Evolutionary conservation across 2,888 invertebrate species (phyloP), one percentile per base, ranked within the genome.

Genomic region (Frankliniella intonsa): DNA sequence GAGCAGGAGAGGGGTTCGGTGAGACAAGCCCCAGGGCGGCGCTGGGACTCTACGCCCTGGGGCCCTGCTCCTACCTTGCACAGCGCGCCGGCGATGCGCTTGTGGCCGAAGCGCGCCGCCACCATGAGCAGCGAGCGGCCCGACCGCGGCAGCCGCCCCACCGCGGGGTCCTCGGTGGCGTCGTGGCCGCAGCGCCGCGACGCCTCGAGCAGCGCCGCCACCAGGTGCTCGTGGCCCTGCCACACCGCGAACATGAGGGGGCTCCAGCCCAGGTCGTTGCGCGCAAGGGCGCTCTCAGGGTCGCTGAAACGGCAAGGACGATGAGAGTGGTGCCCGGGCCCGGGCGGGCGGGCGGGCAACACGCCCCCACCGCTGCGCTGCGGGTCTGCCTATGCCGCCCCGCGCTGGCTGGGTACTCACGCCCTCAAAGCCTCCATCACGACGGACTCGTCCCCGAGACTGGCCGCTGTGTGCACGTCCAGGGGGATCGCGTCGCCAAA

Each of bases 41-140:
- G n/a, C n/a, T n/a, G n/a, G n/a, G n/a, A n/a, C n/a, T n/a, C n/a
- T n/a, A n/a, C n/a, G n/a, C n/a, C n/a, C n/a, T n/a, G n/a, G n/a
- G n/a, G n/a, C n/a, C n/a, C n/a, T n/a, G n/a, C n/a, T 22, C 69
- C n/a, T 14, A 76, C 69, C 69, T 25, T n/a, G 69, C 69, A 76
- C 22, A 76, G 69, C 25, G 25, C 25, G 69, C 9, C 1, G 25
- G 69, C 69, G 69, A 76, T 76, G 69, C 69, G 69, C 22, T 12
- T 9, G 69, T 76, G 25, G 1, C 69, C 69, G 25, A 76, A 76
- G 69, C 69, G 69, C 22, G 69, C 25, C 69, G 69, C 69, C 69
- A 76, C 69, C 69, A 76, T 76, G 25, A 76, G 69, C 69, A 76
- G 69, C 25, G 69, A 76, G 69, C 69, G 69, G 69, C 69, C 69